A percentile compares a stretch with the other conserved stretches of the same genome.
phyloP scores from a whole-genome alignment of 2,797 vertebrate species.

The Pantherophis vulpinus region DNA sequence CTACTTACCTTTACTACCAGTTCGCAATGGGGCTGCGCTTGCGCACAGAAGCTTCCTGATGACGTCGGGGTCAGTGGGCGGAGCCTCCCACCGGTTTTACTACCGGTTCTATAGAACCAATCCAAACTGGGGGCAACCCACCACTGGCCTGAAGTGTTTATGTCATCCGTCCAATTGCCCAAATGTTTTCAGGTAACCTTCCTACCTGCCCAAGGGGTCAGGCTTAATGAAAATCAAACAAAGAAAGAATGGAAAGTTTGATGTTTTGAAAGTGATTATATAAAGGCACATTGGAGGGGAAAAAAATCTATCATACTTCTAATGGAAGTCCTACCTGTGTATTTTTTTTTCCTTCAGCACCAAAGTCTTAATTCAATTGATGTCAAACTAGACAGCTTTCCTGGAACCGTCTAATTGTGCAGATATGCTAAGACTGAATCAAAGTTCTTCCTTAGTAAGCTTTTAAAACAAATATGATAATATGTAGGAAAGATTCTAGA shows the following conservation, averaged over 20 bases:
- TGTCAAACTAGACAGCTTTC: background rate
- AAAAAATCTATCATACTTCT: background rate
- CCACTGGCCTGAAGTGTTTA: background rate
- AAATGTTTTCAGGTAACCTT: background rate
- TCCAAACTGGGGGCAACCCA: rapidly evolving
- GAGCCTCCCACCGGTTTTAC: too few relatives aligned
- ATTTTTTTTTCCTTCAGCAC: background rate
- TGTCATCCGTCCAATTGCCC: background rate
- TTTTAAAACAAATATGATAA: background rate
- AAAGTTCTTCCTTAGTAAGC: background rate
- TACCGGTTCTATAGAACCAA: too few relatives aligned
- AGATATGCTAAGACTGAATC: background rate
- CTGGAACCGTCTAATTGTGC: background rate
- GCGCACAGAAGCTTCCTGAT: too few relatives aligned
- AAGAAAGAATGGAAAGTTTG: too few relatives aligned
- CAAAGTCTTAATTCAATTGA: background rate
- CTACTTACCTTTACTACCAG: too few relatives aligned
- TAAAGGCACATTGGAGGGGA: background rate
- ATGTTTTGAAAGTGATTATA: background rate
- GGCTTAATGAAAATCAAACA: background rate
- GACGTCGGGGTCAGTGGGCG: rapidly evolving
- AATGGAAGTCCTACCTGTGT: background rate
- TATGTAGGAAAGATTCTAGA: background rate
- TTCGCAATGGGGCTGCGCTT: too few relatives aligned
- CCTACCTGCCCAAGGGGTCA: background rate